A percentile compares a stretch with the other conserved stretches of the same genome.
phyloP scores from a whole-genome alignment of 2,888 invertebrate species.

The Lymantria dispar region DNA sequence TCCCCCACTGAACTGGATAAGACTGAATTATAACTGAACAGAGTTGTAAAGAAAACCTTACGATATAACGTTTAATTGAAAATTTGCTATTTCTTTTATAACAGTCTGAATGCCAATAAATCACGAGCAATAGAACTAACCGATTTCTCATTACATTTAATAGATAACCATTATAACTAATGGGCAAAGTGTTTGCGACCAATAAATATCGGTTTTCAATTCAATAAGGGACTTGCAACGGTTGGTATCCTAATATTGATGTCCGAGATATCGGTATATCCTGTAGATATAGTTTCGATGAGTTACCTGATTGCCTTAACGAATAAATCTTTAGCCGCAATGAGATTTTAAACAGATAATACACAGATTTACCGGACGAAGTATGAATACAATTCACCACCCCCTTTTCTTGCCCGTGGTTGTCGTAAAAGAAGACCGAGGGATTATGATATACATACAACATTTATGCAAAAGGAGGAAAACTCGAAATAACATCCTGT shows the following conservation, averaged over 20 bases:
- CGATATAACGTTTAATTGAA: too few species aligned
- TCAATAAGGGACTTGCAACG: constrained; percentile 50
- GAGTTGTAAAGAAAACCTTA: too few species aligned
- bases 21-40: too few species aligned
- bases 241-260: constrained; percentile 52
- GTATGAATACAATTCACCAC: too few species aligned
- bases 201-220: constrained; percentile 38
- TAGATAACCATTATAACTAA: constrained; percentile 24
- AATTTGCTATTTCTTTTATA: background rate
- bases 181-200: constrained; percentile 37
- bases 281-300: constrained; percentile 59
- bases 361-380: too few species aligned
- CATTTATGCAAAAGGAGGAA: too few species aligned
- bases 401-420: too few species aligned
- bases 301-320: constrained; percentile 40
- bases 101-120: constrained; percentile 2
- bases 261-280: constrained; percentile 60
- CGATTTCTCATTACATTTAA: constrained; percentile 13
- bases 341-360: too few species aligned
- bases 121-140: constrained; percentile 1
- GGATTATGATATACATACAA: too few species aligned
- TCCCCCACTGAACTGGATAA: too few species aligned
- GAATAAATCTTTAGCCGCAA: background rate
- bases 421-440: too few species aligned
- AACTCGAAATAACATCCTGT: too few species aligned